These are phyloP conservation scores for Pemphigus obesinymphae DNA, from an alignment of 1,140 invertebrate species.

Conservation along the genomic window DNA sequence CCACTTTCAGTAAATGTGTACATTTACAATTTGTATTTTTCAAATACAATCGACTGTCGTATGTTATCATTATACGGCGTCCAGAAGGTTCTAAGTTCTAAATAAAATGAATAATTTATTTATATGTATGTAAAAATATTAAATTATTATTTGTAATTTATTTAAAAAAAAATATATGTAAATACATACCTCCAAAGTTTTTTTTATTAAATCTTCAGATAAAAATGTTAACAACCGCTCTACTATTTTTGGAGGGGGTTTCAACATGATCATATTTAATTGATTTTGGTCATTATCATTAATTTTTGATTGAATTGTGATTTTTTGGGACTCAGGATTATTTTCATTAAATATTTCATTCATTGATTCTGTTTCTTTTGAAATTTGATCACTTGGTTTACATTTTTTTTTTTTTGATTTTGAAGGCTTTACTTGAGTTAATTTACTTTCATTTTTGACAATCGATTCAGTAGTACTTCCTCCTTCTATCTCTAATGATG, in stretches of 20 bases:
- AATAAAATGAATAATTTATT: not conserved
- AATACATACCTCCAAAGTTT: slow-evolving; percentile 27
- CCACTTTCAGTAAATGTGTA: not conserved
- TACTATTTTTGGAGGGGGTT: not conserved
- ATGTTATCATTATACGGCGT: not conserved
- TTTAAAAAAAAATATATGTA: not conserved
- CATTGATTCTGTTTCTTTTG: not conserved
- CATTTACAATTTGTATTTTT: not conserved
- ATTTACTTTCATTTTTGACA: not conserved
- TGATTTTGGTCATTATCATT: not conserved
- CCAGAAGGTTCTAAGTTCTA: not conserved
- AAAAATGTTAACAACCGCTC: not conserved
- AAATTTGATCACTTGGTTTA: not conserved
- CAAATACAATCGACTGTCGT: not conserved
- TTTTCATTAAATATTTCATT: not conserved
- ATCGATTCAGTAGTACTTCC: not conserved
- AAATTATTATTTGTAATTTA: not conserved
- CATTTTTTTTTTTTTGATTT: not conserved
- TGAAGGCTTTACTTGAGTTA: too few species aligned
- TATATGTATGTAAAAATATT: not conserved
- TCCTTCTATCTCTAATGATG: not conserved
- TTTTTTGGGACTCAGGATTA: not conserved
- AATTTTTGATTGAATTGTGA: not conserved
- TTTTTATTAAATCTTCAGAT: slow-evolving; percentile 13
- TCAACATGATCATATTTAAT: not conserved